Conservation (phyloP, 2,113 vertebrate species). For the Sapajus apella region DNA sequence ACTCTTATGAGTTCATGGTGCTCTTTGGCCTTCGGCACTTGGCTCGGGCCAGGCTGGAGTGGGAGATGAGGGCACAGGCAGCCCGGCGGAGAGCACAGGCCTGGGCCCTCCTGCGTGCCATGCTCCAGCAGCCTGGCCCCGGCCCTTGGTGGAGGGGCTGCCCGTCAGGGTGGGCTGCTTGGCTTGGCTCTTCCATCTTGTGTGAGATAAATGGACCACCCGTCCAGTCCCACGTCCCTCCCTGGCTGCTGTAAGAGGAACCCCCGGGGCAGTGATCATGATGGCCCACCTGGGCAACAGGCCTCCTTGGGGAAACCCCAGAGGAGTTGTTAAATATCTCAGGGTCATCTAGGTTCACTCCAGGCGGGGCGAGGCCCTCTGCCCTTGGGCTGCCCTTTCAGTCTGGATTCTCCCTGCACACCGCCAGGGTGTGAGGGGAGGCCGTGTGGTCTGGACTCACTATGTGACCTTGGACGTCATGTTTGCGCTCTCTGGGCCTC, state of each 20-base stretch:
- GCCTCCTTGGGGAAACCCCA: not conserved
- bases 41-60: not conserved
- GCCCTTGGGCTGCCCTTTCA: not conserved
- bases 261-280: too few relatives aligned
- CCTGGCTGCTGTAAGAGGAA: not conserved
- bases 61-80: accelerated
- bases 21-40: not conserved
- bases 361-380: accelerated
- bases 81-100: accelerated
- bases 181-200: not conserved
- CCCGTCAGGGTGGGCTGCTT: too few relatives aligned
- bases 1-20: accelerated
- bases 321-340: not conserved
- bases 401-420: not conserved
- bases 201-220: not conserved
- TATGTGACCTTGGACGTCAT: not conserved
- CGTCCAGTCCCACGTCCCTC: not conserved
- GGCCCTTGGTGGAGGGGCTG: not conserved
- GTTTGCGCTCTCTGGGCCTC: not conserved
- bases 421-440: not conserved
- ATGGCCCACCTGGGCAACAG: not conserved
- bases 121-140: not conserved
- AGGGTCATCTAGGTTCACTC: not conserved
- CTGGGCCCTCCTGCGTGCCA: not conserved
- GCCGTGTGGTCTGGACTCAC: accelerated